phyloP scores from a whole-genome alignment of 2,113 vertebrate genomes.

The Engraulis encrasicolus region DNA sequence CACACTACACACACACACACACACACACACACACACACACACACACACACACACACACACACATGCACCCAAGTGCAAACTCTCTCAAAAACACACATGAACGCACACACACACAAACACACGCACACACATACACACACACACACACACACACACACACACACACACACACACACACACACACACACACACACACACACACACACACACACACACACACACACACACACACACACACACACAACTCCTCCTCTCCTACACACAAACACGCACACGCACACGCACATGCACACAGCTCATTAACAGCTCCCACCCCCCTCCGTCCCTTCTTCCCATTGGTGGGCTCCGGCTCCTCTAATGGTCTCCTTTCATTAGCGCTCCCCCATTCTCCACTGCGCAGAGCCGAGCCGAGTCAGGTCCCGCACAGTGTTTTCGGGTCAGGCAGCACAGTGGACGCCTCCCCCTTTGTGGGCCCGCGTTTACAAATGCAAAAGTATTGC shows the following conservation, averaged over 20 bases:
- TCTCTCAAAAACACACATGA: conserved; percentile 36
- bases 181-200: conserved; percentile 35
- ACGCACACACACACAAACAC: conserved; percentile 27
- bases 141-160: conserved; percentile 33
- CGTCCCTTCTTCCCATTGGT: conserved; percentile 45
- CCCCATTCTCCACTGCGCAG: conserved; percentile 61
- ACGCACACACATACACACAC: conserved; percentile 22
- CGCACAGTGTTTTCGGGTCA: conserved; percentile 64
- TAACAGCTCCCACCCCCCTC: conserved; percentile 42
- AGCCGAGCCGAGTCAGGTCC: conserved; percentile 57
- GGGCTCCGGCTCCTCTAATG: conserved; percentile 65
- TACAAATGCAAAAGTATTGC: conserved; percentile 78
- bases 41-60: conserved; percentile 11
- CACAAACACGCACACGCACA: not conserved
- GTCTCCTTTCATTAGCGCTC: conserved; percentile 75
- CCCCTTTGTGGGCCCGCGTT: conserved; percentile 66
- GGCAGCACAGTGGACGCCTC: conserved; percentile 60
- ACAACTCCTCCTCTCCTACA: too few species aligned
- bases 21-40: conserved; percentile 30
- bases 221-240: conserved; percentile 11
- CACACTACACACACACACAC: not conserved
- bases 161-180: not conserved
- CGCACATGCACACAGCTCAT: conserved; percentile 33
- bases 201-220: conserved; percentile 28
- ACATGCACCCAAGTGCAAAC: too few species aligned